A percentile compares a stretch with the other conserved stretches of the same genome.
Conservation (phyloP, 1,140 invertebrate species). For the Holotrichia oblita region DNA sequence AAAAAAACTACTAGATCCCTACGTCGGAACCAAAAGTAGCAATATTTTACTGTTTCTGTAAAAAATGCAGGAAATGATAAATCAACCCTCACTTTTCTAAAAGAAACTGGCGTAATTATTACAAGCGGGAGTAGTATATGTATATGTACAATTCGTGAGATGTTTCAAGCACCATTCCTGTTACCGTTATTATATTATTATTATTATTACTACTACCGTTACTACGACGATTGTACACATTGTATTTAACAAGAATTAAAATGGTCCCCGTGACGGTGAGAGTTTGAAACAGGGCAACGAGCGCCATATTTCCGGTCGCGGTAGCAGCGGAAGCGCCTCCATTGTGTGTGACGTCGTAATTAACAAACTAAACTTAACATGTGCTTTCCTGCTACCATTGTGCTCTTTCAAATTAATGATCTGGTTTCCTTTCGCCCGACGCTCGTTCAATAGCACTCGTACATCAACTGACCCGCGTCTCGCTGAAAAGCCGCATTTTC, state of each 20-base stretch:
- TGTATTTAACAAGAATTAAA: conserved; percentile 45
- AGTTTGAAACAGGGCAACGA: conserved; percentile 56
- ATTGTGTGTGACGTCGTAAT: conserved; percentile 61
- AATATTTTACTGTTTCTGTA: no score
- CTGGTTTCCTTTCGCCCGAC: conserved; percentile 54
- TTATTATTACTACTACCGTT: conserved; percentile 27
- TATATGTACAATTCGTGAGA: not conserved
- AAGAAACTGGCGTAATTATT: not conserved
- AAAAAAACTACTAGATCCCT: no score
- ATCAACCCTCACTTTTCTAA: not conserved
- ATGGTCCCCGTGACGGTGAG: conserved; percentile 47
- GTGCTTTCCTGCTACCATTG: conserved; percentile 63
- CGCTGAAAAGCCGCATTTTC: conserved; percentile 46
- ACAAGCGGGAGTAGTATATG: not conserved
- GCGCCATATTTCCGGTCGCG: conserved; percentile 58
- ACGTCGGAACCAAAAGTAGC: no score
- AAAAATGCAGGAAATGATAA: not conserved
- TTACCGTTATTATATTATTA: not conserved
- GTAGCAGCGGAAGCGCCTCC: conserved; percentile 57
- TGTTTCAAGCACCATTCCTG: not conserved
- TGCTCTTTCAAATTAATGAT: conserved; percentile 61
- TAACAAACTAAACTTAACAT: conserved; percentile 64
- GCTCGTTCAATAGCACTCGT: conserved; percentile 58
- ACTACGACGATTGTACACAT: conserved; percentile 14
- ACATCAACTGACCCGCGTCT: conserved; percentile 58